These are phyloP conservation scores for Diplolepis rosae DNA, from an alignment of 2,888 invertebrate genomes.

Conservation along the genomic window DNA sequence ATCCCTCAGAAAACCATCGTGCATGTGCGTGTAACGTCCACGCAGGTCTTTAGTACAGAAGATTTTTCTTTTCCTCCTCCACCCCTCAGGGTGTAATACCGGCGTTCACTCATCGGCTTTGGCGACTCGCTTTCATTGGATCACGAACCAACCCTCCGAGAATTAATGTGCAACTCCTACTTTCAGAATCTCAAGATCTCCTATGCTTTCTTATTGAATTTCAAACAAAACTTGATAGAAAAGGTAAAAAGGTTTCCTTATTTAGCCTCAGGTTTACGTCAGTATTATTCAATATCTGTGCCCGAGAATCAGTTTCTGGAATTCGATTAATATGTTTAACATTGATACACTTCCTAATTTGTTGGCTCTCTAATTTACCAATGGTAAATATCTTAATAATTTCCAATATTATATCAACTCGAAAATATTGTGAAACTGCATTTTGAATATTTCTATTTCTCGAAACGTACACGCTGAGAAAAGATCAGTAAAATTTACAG, in stretches of 20 bases:
- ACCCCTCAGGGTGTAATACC: background rate
- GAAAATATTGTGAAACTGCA: no score
- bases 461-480: no score
- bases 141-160: background rate
- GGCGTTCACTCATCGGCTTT: background rate
- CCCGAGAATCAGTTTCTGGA: no score
- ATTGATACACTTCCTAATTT: no score
- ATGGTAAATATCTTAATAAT: no score
- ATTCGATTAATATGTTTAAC: no score
- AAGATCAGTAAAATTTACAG: no score
- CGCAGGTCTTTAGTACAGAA: background rate
- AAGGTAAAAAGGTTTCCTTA: background rate
- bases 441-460: no score
- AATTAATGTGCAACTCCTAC: background rate
- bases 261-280: no score
- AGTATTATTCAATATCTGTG: no score
- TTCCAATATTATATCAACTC: no score
- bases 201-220: background rate
- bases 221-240: background rate
- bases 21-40: background rate
- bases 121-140: background rate
- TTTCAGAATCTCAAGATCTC: background rate
- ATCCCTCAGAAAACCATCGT: constrained; percentile 28
- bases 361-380: no score
- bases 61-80: background rate